Conservation (phyloP, 1,140 invertebrate genomes). For the Drepana arcuata region DNA sequence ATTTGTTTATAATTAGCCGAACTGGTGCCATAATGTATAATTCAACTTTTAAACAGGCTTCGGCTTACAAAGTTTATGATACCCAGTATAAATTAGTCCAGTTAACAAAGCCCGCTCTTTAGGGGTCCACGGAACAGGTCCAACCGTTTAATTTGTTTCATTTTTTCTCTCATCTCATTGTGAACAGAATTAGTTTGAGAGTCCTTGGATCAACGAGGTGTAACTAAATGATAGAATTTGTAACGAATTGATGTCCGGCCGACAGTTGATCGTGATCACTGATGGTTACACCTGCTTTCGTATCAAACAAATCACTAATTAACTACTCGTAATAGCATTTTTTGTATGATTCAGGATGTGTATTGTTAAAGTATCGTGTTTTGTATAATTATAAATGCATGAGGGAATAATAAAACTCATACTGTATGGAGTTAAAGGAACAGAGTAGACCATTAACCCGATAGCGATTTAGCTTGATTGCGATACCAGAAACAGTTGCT, state of each 20-base stretch:
- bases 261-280: slow-evolving; percentile 31
- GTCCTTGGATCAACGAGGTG: slow-evolving; percentile 70
- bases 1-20: no score
- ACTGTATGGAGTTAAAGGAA: no score
- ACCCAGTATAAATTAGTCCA: slow-evolving; percentile 65
- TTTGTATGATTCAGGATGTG: no score
- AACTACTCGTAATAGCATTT: slow-evolving; percentile 55
- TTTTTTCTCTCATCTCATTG: slow-evolving; percentile 58
- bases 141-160: slow-evolving; percentile 60
- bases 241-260: slow-evolving; percentile 64
- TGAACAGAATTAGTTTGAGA: slow-evolving; percentile 50
- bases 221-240: slow-evolving; percentile 66
- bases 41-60: not conserved
- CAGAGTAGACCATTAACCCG: no score
- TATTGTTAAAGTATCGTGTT: no score
- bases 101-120: slow-evolving; percentile 56
- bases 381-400: no score
- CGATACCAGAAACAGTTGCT: no score
- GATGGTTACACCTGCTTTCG: slow-evolving; percentile 49
- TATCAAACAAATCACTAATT: slow-evolving; percentile 51
- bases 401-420: no score
- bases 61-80: slow-evolving; percentile 54
- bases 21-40: no score
- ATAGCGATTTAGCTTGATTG: no score
- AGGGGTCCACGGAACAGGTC: slow-evolving; percentile 62